Percentiles rank a stretch among this genome's conserved stretches.
These are phyloP conservation scores for Sarcoramphus papa DNA, from an alignment of 2,797 vertebrate species.

Conservation along the genomic window DNA sequence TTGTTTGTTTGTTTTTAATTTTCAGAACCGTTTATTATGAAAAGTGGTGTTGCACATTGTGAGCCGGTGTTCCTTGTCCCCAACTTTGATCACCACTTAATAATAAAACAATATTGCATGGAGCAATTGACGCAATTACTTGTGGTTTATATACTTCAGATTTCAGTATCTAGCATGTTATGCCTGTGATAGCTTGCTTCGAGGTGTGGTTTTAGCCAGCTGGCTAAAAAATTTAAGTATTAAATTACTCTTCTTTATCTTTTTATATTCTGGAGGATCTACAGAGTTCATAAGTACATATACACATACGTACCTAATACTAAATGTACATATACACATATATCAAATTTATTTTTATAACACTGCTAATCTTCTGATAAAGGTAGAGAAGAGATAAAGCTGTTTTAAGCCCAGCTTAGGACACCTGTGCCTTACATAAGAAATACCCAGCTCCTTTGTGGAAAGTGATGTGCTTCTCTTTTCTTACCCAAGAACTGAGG, in stretches of 20 bases:
- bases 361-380: neutral
- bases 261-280: neutral
- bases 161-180: neutral
- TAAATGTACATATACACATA: neutral
- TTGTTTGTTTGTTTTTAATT: no score
- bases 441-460: neutral
- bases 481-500: neutral
- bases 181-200: slow-evolving; percentile 1
- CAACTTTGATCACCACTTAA: neutral
- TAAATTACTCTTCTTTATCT: neutral
- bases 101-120: neutral
- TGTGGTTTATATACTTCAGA: neutral
- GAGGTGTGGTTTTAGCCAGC: slow-evolving; percentile 17
- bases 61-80: neutral
- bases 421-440: no score
- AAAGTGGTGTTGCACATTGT: neutral
- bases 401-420: neutral
- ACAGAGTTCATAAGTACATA: neutral
- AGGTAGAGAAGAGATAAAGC: neutral
- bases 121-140: neutral
- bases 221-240: neutral
- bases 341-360: neutral
- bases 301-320: no score
- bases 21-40: neutral
- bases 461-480: neutral